phyloP scores from a whole-genome alignment of 2,797 vertebrate genomes.

The Geotrypetes seraphini region DNA sequence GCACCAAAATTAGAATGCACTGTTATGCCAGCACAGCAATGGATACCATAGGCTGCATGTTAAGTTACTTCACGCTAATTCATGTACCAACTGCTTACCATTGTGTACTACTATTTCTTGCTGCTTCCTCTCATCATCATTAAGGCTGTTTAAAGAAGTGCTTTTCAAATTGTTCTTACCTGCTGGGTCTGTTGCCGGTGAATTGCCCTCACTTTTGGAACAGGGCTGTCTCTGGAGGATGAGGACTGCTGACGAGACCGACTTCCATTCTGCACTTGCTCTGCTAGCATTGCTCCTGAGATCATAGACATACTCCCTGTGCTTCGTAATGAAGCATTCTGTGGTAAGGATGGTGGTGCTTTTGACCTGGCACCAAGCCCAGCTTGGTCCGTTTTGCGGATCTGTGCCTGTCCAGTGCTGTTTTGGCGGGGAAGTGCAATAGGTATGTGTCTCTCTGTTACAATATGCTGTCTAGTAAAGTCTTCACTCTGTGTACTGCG shows the following conservation, averaged over 20 bases:
- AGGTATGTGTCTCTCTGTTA: constrained; percentile 52
- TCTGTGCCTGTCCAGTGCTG: constrained; percentile 72
- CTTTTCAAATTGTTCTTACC: constrained; percentile 46
- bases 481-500: constrained; percentile 70
- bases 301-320: constrained; percentile 57
- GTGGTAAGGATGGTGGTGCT: constrained; percentile 53
- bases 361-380: constrained; percentile 59
- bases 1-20: too few species aligned
- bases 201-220: constrained; percentile 58
- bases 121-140: too few species aligned
- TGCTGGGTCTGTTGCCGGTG: constrained; percentile 64
- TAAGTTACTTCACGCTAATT: too few species aligned
- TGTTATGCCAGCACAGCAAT: too few species aligned
- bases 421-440: constrained; percentile 74
- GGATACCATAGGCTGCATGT: too few species aligned
- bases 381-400: constrained; percentile 66
- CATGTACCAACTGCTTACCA: too few species aligned
- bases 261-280: constrained; percentile 53
- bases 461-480: constrained; percentile 47
- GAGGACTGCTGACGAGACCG: constrained; percentile 62
- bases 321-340: constrained; percentile 70
- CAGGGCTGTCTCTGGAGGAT: constrained; percentile 64
- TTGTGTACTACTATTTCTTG: too few species aligned
- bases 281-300: constrained; percentile 44
- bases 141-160: too few species aligned